Conservation (phyloP, 2,797 vertebrate genomes). For the Loris lydekkerianus region DNA sequence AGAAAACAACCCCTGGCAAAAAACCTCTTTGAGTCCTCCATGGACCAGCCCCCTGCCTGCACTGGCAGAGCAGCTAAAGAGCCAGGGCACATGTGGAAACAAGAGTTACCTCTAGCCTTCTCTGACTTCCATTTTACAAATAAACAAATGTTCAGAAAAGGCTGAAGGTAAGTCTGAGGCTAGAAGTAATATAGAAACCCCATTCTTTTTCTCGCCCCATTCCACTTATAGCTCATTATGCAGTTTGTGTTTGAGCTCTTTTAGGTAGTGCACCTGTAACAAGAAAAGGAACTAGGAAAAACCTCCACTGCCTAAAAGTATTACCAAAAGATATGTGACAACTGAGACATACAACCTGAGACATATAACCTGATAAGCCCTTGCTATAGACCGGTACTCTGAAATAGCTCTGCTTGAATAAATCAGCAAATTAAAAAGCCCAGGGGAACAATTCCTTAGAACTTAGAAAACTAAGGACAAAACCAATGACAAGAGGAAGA, state of each 20-base stretch:
- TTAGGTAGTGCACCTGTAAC: not conserved
- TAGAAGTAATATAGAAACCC: slow-evolving; percentile 13
- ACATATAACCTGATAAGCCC: not conserved
- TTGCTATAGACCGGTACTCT: not conserved
- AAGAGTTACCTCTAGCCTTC: not conserved
- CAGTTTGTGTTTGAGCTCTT: not conserved
- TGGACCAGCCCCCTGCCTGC: not conserved
- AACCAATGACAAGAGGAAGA: slow-evolving; percentile 48
- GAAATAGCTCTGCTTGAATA: slow-evolving; percentile 18
- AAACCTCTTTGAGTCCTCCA: slow-evolving; percentile 9
- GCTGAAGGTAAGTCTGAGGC: not conserved
- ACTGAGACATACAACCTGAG: not conserved
- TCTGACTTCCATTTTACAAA: slow-evolving; percentile 48
- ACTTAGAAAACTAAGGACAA: slow-evolving; percentile 38
- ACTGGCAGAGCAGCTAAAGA: not conserved
- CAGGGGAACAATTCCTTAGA: slow-evolving; percentile 21
- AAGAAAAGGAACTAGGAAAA: not conserved
- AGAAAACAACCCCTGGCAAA: slow-evolving; percentile 49
- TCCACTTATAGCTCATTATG: not conserved
- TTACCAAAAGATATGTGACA: not conserved
- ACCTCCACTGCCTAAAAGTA: not conserved
- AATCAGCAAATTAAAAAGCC: slow-evolving; percentile 25
- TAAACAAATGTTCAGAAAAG: slow-evolving; percentile 45
- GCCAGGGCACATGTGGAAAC: not conserved
- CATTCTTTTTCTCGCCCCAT: not conserved